Evolutionary conservation across 35 echinoderm and acorn worm genomes (phyloP).

Genomic region (Ophioderma brevispina): DNA sequence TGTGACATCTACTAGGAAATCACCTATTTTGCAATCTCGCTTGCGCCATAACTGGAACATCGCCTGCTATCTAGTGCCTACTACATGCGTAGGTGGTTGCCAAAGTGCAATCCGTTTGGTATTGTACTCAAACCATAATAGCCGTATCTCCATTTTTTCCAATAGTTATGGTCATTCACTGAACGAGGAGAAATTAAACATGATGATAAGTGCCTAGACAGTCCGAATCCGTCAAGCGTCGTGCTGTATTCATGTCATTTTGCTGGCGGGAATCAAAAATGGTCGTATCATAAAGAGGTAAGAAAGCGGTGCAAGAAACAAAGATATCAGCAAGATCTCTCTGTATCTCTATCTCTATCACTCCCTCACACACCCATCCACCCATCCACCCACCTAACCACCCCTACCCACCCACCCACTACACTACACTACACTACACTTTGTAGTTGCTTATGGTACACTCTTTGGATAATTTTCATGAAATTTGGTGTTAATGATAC

Average conservation of each 20-base stretch:
- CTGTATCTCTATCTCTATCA: too few relatives aligned
- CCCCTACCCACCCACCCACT: too few relatives aligned
- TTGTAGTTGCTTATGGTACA: too few relatives aligned
- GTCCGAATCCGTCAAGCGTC: conserved; percentile 66
- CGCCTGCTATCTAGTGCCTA: background rate
- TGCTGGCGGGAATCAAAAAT: conserved; percentile 92
- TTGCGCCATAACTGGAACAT: background rate
- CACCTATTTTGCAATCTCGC: too few relatives aligned
- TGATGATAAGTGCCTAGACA: conserved; percentile 91
- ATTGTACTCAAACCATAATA: background rate
- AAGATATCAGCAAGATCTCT: too few relatives aligned
- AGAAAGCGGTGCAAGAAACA: background rate
- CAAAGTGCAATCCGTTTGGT: background rate
- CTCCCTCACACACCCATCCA: too few relatives aligned
- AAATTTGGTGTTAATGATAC: too few relatives aligned
- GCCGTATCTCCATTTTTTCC: background rate
- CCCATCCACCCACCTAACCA: too few relatives aligned
- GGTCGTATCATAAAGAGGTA: conserved; percentile 67
- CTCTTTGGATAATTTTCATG: too few relatives aligned
- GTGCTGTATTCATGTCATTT: conserved; percentile 90
- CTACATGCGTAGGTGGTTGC: background rate
- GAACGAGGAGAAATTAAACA: conserved; percentile 75
- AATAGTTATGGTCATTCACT: conserved; percentile 89
- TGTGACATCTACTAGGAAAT: background rate
- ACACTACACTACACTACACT: too few relatives aligned